Percentiles rank a stretch among this genome's conserved stretches.
Evolutionary conservation across 2,113 vertebrate genomes (phyloP).

Genomic region (Brachypodius melanocephalos): DNA sequence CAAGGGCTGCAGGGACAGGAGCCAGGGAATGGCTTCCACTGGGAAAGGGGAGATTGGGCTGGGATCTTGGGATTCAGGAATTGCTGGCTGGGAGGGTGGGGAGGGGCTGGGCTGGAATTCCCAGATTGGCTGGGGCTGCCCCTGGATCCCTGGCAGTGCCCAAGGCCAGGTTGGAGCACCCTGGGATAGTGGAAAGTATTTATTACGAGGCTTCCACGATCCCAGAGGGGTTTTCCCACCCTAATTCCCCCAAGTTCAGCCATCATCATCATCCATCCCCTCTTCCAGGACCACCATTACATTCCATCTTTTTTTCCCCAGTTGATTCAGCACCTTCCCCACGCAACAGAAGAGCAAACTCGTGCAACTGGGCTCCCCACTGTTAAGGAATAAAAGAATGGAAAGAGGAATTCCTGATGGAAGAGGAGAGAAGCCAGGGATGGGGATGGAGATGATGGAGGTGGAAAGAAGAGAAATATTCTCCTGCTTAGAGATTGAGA

Average conservation of each 20-base stretch:
- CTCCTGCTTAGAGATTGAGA: fast-evolving
- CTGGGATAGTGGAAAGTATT: fast-evolving
- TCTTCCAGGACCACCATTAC: neutral
- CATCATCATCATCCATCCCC: neutral
- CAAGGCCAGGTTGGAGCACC: fast-evolving
- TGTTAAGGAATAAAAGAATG: neutral
- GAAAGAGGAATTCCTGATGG: neutral
- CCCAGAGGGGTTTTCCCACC: neutral
- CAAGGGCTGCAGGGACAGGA: neutral
- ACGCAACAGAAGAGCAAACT: neutral
- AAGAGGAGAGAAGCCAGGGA: neutral
- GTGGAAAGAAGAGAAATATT: neutral
- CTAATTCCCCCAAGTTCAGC: neutral
- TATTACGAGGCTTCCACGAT: fast-evolving
- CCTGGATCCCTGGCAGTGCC: neutral
- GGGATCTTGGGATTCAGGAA: too few species aligned
- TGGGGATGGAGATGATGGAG: neutral
- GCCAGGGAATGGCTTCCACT: too few species aligned
- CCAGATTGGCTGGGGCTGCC: neutral
- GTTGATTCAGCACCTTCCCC: neutral
- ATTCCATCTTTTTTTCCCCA: neutral
- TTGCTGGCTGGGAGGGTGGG: too few species aligned
- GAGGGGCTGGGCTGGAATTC: too few species aligned
- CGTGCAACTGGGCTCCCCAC: neutral
- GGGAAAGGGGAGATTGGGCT: too few species aligned